Evolutionary conservation across 2,113 vertebrate species (phyloP).

Genomic region (Rhipidura dahli): DNA sequence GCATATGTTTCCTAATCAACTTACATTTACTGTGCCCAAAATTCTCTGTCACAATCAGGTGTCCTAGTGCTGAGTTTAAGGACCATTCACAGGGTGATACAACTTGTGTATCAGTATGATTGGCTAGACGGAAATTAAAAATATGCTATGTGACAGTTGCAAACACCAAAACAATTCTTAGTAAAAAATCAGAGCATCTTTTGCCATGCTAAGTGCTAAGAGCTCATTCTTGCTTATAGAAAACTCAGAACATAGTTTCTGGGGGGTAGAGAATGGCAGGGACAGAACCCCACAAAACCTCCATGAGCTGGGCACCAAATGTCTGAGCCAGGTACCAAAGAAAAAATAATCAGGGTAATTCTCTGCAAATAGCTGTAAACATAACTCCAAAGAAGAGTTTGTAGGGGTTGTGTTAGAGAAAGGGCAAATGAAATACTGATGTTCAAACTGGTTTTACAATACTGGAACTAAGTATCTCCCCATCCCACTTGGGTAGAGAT

Average conservation of each 20-base stretch:
- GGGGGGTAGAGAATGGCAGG: too few species aligned
- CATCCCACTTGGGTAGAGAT: rapidly evolving
- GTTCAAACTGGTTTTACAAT: not conserved
- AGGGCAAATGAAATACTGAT: not conserved
- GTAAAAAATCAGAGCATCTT: not conserved
- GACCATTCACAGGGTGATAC: not conserved
- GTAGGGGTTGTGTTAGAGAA: not conserved
- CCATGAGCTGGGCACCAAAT: not conserved
- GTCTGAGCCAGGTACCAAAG: not conserved
- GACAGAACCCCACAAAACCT: not conserved
- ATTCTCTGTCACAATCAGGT: not conserved
- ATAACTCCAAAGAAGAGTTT: not conserved
- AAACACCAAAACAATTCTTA: not conserved
- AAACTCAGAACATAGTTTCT: not conserved
- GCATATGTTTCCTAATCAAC: not conserved
- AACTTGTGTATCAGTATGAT: not conserved
- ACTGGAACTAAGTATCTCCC: not conserved
- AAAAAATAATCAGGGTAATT: not conserved
- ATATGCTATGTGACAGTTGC: not conserved
- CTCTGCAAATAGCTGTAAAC: not conserved
- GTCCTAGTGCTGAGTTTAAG: conserved; percentile 28
- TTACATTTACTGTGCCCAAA: not conserved
- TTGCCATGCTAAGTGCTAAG: not conserved
- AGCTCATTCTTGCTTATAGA: not conserved
- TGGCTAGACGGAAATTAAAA: conserved; percentile 27